Evolutionary conservation across 2,113 vertebrate genomes (phyloP), one percentile per base, ranked within the genome.

Genomic region (Meriones unguiculatus): DNA sequence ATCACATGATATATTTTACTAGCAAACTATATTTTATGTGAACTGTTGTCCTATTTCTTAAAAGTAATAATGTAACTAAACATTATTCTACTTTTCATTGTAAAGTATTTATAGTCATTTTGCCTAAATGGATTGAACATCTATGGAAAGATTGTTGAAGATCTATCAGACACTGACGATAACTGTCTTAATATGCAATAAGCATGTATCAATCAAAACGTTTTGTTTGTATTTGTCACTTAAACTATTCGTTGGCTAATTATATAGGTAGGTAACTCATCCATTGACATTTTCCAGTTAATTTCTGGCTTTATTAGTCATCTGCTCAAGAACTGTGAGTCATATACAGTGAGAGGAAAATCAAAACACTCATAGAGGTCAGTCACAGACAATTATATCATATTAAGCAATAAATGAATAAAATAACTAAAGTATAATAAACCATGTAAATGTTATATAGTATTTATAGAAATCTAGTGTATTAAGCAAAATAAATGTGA

Each of bases 131-230:
- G 84, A 65, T 91, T 98, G 46, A 96, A 97, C 22, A 0, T 14
- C 73, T 96, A 70, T 97, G 95, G 92, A 97, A 97, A 96, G 92
- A 85, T 95, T 65, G 96, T 97, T 94, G 97, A 98, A 7, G 14
- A 93, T 90, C 89, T 95, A 80, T 89, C 38, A 94, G 52, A 92
- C 70, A 28, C 93, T 95, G 87, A 69, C 81, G 76, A 57, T 95
- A 69, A 95, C 30, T 97, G n/a, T 97, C 96, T 57, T 90, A 94
- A n/a, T 85, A 94, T 93, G 17, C 38, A 97, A 38, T 46, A 73
- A 95, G 12, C 50, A 95, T 7, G 76, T 87, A 95, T 76, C 73
- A 97, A 95, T 89, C 88, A 97, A 96, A 91, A 7, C 91, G n/a
- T 0, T 96, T 93, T 50, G 64, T 54, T 91, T 88, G 7, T 62